Evolutionary conservation across 2,888 invertebrate species (phyloP), one percentile per base, ranked within the genome.

Genomic region (Zaprionus bogoriensis): DNA sequence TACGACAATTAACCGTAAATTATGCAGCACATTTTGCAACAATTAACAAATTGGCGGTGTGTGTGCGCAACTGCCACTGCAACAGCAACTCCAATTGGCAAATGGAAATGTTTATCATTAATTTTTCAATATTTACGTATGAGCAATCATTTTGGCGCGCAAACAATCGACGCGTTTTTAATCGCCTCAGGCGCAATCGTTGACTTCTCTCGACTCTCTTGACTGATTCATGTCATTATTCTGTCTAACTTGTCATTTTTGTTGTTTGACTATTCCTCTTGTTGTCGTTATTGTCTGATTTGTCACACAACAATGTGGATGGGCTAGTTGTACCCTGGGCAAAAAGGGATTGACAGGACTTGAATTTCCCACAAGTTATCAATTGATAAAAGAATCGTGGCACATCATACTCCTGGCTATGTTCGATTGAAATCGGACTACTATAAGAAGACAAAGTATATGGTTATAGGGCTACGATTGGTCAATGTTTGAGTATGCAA

Each of bases 61-160:
- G 51, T 75, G 71, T 74, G 17, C 39, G 25, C 68, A 60, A 42
- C 39, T 45, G 53, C 64, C 48, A 44, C 45, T 9, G 28, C 67
- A 53, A 50, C 42, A 10, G 27, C 50, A 46, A 32, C 41, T 72
- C 38, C 55, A 42, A 62, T 60, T 45, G 61, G 47, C 53, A 58
- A 77, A 70, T 67, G 74, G 66, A 67, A 86, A 84, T 84, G 65
- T 74, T 86, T 68, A 80, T 77, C 87, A 66, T 77, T 83, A 63
- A 80, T 83, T 83, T 67, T 64, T 55, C 60, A 12, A n/a, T n/a
- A 2, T 19, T 51, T 17, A 14, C 25, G 69, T 32, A 79, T 82
- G 87, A 82, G 86, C 86, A 87, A 82, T 82, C 77, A 74, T 59
- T 69, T 79, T 68, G 82, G 77, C 83, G 80, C 87, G 87, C 55